phyloP scores from a whole-genome alignment of 2,113 vertebrate genomes.

The Scolopax mira region DNA sequence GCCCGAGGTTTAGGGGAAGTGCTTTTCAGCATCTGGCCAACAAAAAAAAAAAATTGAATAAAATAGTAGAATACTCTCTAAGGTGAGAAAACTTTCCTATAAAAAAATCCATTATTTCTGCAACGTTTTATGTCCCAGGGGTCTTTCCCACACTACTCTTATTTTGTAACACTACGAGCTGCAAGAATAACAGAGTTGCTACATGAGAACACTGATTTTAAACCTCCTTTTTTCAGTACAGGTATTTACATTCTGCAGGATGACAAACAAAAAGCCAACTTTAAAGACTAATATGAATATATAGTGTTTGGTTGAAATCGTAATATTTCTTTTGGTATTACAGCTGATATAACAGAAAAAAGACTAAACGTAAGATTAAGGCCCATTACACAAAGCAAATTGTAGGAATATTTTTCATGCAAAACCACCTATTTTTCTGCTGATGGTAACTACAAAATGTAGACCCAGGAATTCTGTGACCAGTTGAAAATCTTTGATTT shows the following conservation, averaged over 20 bases:
- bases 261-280: not conserved
- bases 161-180: not conserved
- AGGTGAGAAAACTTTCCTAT: not conserved
- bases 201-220: not conserved
- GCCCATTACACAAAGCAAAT: not conserved
- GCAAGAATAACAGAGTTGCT: not conserved
- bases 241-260: not conserved
- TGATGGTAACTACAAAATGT: not conserved
- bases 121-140: not conserved
- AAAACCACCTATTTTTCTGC: not conserved
- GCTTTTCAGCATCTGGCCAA: not conserved
- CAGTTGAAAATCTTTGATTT: not conserved
- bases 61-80: not conserved
- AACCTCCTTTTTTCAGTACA: not conserved
- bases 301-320: not conserved
- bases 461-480: not conserved
- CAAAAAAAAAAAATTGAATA: not conserved
- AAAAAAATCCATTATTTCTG: not conserved
- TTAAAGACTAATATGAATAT: not conserved
- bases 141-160: not conserved
- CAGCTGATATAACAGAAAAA: not conserved
- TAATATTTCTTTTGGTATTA: not conserved
- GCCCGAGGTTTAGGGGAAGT: not conserved
- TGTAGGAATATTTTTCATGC: not conserved
- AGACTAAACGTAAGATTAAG: not conserved